phyloP scores from a whole-genome alignment of 2,797 vertebrate genomes.

The Oryzias sinensis region DNA sequence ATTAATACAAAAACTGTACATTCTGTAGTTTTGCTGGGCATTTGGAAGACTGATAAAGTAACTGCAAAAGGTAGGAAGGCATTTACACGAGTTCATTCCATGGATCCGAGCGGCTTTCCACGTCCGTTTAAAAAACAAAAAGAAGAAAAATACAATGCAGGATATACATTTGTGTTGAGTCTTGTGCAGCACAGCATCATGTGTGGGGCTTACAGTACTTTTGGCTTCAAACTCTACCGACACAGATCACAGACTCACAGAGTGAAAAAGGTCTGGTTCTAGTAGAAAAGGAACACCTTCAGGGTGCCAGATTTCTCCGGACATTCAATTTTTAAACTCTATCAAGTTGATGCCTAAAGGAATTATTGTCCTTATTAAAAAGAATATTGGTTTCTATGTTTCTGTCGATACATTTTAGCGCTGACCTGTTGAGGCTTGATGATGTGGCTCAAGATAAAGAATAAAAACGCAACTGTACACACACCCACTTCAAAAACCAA shows the following conservation, averaged over 20 bases:
- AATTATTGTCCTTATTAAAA: background rate
- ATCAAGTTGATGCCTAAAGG: conserved; percentile 9
- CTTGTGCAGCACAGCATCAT: conserved; percentile 69
- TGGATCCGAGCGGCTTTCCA: conserved; percentile 68
- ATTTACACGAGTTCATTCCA: conserved; percentile 69
- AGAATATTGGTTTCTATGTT: background rate
- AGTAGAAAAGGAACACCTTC: conserved; percentile 9
- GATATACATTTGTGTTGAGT: conserved; percentile 62
- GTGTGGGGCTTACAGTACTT: conserved; percentile 81
- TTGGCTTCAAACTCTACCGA: conserved; percentile 63
- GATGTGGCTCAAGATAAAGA: conserved; percentile 52
- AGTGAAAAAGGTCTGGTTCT: conserved; percentile 17
- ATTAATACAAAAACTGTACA: conserved; percentile 97
- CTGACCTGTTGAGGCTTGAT: conserved; percentile 52
- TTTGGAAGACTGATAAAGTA: conserved; percentile 93
- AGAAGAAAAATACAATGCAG: conserved; percentile 19
- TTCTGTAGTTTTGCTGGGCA: conserved; percentile 96
- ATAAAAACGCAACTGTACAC: conserved; percentile 81
- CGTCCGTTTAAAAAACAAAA: conserved; percentile 40
- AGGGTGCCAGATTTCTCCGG: background rate
- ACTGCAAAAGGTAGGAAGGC: conserved; percentile 77
- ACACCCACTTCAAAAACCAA: conserved; percentile 80
- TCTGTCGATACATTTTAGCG: background rate
- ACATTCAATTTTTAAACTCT: background rate
- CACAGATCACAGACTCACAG: conserved; percentile 44